These are phyloP conservation scores for Aromia moschata DNA, from an alignment of 2,888 invertebrate species.

Conservation along the genomic window DNA sequence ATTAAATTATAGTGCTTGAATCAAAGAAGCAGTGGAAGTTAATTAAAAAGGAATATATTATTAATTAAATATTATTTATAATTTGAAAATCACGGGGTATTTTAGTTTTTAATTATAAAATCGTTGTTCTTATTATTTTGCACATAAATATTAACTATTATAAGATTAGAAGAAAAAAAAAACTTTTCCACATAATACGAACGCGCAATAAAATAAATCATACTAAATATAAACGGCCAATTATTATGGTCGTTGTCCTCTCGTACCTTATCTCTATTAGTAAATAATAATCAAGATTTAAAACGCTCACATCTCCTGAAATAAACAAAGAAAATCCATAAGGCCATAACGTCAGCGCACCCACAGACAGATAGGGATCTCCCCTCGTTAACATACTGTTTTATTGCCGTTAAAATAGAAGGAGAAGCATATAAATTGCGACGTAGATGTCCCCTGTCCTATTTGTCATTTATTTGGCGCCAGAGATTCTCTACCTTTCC, in stretches of 20 bases:
- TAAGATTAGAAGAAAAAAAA: not conserved
- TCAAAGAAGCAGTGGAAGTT: no score
- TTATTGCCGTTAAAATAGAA: conserved; percentile 53
- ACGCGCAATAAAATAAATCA: conserved; percentile 14
- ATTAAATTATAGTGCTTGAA: no score
- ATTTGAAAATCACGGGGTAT: no score
- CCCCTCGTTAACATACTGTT: conserved; percentile 52
- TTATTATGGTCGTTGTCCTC: conserved; percentile 13
- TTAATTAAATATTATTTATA: not conserved
- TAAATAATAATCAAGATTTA: conserved; percentile 42
- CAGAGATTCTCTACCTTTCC: conserved; percentile 29
- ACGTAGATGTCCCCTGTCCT: conserved; percentile 49
- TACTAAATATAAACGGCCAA: conserved; percentile 13
- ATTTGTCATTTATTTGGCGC: conserved; percentile 50
- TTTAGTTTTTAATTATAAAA: no score
- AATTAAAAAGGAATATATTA: no score
- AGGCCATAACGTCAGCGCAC: conserved; percentile 36
- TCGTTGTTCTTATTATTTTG: not conserved
- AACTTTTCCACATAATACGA: not conserved
- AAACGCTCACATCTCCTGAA: conserved; percentile 46
- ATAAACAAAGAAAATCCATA: conserved; percentile 36
- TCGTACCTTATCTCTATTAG: conserved; percentile 35
- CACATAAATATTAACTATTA: not conserved
- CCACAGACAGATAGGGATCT: conserved; percentile 46
- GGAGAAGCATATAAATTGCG: conserved; percentile 50